Conservation (phyloP, 2,888 invertebrate species). For the Oegoconia quadripuncta region DNA sequence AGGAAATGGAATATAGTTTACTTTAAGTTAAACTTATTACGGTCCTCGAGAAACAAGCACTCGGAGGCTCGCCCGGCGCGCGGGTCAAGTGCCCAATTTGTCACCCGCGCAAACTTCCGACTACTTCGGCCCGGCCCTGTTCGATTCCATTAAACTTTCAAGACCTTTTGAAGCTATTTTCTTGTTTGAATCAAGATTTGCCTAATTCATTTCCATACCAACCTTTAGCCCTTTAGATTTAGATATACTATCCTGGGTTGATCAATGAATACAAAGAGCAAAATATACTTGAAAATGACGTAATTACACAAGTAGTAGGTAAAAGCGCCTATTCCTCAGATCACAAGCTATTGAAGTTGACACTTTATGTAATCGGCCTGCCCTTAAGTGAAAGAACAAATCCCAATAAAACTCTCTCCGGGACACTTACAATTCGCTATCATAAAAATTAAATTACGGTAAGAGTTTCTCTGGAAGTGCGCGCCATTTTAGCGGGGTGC, state of each 20-base stretch:
- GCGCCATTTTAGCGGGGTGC: conserved; percentile 59
- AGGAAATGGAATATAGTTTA: conserved; percentile 78
- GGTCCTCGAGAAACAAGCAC: conserved; percentile 74
- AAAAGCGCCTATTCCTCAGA: background rate
- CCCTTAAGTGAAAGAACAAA: conserved; percentile 42
- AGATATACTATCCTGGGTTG: background rate
- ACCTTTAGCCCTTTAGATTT: conserved; percentile 13
- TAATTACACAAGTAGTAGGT: too few species aligned
- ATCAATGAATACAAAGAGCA: too few species aligned
- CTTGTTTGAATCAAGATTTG: conserved; percentile 73
- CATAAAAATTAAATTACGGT: conserved; percentile 77
- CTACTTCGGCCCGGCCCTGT: conserved; percentile 64
- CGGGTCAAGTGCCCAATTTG: conserved; percentile 80
- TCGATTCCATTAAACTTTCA: conserved; percentile 80
- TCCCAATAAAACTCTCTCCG: conserved; percentile 58
- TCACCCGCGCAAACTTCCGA: conserved; percentile 76
- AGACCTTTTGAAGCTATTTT: conserved; percentile 76
- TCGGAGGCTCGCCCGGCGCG: conserved; percentile 62
- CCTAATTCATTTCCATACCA: conserved; percentile 62
- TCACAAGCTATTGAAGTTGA: background rate
- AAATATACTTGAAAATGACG: too few species aligned
- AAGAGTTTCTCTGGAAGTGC: conserved; percentile 72
- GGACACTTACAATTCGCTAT: conserved; percentile 73
- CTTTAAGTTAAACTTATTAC: conserved; percentile 79
- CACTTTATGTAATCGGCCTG: conserved; percentile 27